phyloP scores from a whole-genome alignment of 2,888 invertebrate genomes.

The Cantharis rufa region DNA sequence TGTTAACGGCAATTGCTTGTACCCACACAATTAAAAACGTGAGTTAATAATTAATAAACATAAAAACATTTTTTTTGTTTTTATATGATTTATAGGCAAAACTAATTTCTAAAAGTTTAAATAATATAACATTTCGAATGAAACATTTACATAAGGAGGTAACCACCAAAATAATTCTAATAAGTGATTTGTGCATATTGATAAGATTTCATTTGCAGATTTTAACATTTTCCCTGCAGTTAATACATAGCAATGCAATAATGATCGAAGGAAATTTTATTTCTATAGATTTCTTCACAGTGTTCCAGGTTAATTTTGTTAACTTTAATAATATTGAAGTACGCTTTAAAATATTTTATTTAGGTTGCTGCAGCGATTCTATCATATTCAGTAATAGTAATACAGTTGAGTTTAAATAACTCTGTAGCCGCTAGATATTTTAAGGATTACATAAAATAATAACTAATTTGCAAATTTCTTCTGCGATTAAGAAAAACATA shows the following conservation, averaged over 20 bases:
- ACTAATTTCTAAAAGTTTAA: not conserved
- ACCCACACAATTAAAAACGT: not conserved
- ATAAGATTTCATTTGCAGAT: not conserved
- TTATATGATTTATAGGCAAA: too few species aligned
- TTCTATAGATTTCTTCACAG: not conserved
- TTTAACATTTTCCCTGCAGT: not conserved
- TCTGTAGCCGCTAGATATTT: not conserved
- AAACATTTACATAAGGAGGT: not conserved
- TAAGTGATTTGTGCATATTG: too few species aligned
- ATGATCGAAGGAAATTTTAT: not conserved
- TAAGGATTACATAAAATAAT: not conserved
- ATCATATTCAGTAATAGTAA: not conserved
- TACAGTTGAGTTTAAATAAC: not conserved
- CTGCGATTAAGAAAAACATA: too few species aligned
- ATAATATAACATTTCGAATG: not conserved
- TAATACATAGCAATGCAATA: not conserved
- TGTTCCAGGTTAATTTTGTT: not conserved
- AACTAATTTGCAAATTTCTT: not conserved
- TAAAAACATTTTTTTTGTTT: too few species aligned
- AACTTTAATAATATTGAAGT: too few species aligned
- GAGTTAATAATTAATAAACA: too few species aligned
- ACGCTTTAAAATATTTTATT: too few species aligned
- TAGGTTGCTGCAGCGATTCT: not conserved
- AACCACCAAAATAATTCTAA: not conserved
- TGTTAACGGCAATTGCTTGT: not conserved